Evolutionary conservation across 30 jellyfish, hydroid and myxozoan genomes (phyloP), one percentile per base, ranked within the genome.

Genomic region (Pseudorhiza aurosa): DNA sequence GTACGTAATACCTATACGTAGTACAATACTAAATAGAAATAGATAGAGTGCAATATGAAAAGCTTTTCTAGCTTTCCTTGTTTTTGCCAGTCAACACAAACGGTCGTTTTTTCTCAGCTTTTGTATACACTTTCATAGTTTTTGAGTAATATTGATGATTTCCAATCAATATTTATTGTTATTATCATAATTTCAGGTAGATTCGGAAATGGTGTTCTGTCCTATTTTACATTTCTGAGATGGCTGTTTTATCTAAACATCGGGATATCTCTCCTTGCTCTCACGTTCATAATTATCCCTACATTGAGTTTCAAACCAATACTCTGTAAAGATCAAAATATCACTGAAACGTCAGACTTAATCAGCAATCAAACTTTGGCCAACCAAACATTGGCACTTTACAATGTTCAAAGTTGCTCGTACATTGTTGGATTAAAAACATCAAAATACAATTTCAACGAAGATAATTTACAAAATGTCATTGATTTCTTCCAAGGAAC

Each of bases 401-500:
- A 77, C 74, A 49, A 22, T 19, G 18, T 14, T 22, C 30, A 40
- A 25, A 59, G 67, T 26, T 77, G 89, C 58, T 35, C 22, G 24
- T 19, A 25, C 28, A 43, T 25, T 29, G 74, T 27, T 2, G 72
- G 17, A 5, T 26, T 17, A 11, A 26, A 58, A 0, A 18, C 1
- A 4, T 33, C 68, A 32, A 47, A 62, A 0, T 30, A 59, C 62
- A 21, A 25, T 35, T 33, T 45, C 55, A 64, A 77, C 29, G 21
- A 29, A 35, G 64, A 60, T 49, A 37, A 12, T 21, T 33, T 68
- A 33, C 76, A 69, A 65, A 69, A 82, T 58, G 82, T 58, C 9
- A 69, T 82, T 25, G 94, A 82, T 57, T 70, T 82, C 82, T 82
- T 82, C 46, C 94, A 82, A 82, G 94, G 94, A 82, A 68, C 94